Evolutionary conservation across 2,888 invertebrate species (phyloP).

Genomic region (Smittia sp.): DNA sequence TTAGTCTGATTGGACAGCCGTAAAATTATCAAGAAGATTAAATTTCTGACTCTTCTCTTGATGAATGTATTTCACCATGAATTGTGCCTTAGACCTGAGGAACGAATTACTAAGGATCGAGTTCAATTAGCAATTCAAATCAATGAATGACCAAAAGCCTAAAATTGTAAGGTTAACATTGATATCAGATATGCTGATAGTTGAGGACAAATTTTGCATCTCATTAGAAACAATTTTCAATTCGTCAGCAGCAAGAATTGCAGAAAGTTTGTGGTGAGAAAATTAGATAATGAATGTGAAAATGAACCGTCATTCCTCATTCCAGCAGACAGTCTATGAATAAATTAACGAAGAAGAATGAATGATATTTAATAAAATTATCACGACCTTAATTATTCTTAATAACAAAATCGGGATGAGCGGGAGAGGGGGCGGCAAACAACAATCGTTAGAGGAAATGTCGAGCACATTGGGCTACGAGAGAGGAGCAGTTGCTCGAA

Average conservation of each 20-base stretch:
- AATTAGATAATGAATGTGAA: constrained; percentile 41
- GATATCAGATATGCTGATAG: constrained; percentile 10
- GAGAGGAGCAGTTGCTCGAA: constrained; percentile 26
- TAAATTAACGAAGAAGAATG: constrained; percentile 36
- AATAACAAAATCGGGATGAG: constrained; percentile 35
- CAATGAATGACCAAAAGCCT: neutral
- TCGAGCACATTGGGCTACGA: neutral
- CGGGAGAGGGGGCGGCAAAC: constrained; percentile 5
- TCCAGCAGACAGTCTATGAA: constrained; percentile 8
- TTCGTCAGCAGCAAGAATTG: neutral
- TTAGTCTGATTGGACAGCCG: too few relatives aligned
- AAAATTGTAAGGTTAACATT: constrained; percentile 19
- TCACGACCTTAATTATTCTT: constrained; percentile 41
- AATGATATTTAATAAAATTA: constrained; percentile 42
- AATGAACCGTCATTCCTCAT: constrained; percentile 21
- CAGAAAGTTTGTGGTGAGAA: neutral
- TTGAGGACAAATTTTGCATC: constrained; percentile 5
- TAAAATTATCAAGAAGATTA: neutral
- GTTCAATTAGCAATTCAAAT: constrained; percentile 35
- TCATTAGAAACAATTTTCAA: constrained; percentile 6
- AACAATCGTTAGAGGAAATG: constrained; percentile 30
- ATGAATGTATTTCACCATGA: neutral
- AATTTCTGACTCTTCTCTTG: neutral
- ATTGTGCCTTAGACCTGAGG: neutral
- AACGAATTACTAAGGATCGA: neutral